Conservation (phyloP, 2,888 invertebrate species). For the Tenthredo notha region DNA sequence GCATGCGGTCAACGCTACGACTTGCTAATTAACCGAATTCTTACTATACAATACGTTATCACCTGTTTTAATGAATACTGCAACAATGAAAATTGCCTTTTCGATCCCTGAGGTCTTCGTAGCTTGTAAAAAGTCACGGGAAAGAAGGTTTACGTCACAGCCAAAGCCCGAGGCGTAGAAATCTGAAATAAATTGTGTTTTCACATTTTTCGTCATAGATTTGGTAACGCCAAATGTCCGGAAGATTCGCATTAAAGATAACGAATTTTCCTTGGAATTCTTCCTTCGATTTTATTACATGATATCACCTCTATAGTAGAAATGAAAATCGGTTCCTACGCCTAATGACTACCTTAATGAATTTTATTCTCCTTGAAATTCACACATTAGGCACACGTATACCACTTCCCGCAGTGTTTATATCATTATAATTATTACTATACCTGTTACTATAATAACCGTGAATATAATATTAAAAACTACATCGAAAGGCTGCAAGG, state of each 20-base stretch:
- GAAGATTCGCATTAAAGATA: not conserved
- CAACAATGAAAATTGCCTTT: not conserved
- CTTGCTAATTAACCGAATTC: not conserved
- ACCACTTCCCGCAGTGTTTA: not conserved
- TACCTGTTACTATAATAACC: not conserved
- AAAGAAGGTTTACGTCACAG: constrained; percentile 26
- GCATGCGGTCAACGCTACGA: not conserved
- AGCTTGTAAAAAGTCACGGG: not conserved
- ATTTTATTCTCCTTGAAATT: not conserved
- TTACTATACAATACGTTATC: not conserved
- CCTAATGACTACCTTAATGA: not conserved
- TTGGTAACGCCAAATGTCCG: constrained; percentile 24
- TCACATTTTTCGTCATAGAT: constrained; percentile 49
- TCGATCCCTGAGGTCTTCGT: not conserved
- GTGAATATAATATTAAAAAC: not conserved
- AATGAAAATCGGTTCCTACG: not conserved
- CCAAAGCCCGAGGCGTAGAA: constrained; percentile 49
- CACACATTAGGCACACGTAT: not conserved
- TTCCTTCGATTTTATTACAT: not conserved
- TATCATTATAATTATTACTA: constrained; percentile 1
- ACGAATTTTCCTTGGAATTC: not conserved
- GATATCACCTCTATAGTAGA: not conserved
- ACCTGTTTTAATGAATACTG: not conserved
- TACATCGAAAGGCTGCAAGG: constrained; percentile 15
- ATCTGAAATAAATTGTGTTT: constrained; percentile 45